A percentile compares a stretch with the other conserved stretches of the same genome.
phyloP scores from a whole-genome alignment of 2,888 invertebrate species.

The Aquatica leii region DNA sequence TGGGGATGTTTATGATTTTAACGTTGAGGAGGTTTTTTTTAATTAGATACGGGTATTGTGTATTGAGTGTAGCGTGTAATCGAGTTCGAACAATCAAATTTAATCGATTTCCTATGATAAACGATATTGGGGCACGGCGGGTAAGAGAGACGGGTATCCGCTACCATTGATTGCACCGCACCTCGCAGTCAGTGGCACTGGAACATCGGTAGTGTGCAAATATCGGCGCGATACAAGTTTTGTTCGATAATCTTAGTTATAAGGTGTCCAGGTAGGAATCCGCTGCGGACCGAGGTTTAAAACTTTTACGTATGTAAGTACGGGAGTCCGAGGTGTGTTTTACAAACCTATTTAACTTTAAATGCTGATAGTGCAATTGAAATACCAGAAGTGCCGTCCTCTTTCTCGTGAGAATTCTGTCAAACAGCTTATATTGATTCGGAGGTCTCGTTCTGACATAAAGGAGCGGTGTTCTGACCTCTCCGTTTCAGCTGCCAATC shows the following conservation, averaged over 20 bases:
- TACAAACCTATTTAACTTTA: constrained; percentile 39
- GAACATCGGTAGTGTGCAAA: constrained; percentile 27
- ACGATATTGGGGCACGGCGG: constrained; percentile 15
- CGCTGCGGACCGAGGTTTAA: background rate
- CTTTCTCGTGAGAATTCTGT: constrained; percentile 33
- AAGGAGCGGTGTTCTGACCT: constrained; percentile 46
- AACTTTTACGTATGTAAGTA: constrained; percentile 3
- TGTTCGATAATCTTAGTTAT: constrained; percentile 12
- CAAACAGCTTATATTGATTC: constrained; percentile 27
- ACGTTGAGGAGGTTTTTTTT: background rate
- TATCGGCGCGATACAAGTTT: constrained; percentile 13
- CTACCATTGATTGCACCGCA: constrained; percentile 20
- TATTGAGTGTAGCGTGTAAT: background rate
- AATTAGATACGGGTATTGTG: constrained; percentile 8
- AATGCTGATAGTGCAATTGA: constrained; percentile 38
- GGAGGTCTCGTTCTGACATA: constrained; percentile 47
- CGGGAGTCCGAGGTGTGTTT: constrained; percentile 12
- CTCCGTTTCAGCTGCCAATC: constrained; percentile 43
- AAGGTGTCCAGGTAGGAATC: background rate
- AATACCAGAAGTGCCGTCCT: constrained; percentile 38
- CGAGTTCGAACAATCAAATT: constrained; percentile 14
- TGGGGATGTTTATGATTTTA: background rate
- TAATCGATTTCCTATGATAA: constrained; percentile 16
- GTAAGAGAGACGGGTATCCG: constrained; percentile 21
- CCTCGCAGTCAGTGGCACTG: constrained; percentile 13